Evolutionary conservation across 2,888 invertebrate species (phyloP).

Genomic region (Drosophila prolongata): DNA sequence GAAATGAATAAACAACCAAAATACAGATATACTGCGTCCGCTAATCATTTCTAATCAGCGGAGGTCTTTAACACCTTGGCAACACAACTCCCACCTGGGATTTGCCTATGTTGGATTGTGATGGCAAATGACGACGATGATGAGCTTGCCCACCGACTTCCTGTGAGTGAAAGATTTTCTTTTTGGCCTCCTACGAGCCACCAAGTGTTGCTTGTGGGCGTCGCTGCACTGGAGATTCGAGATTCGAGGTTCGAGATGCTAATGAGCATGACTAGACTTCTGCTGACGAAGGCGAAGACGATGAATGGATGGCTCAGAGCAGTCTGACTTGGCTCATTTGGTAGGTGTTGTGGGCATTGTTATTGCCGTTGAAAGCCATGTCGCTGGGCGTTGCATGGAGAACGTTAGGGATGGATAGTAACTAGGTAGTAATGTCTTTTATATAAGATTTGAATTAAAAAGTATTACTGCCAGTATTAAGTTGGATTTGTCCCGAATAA

Average conservation of each 20-base stretch:
- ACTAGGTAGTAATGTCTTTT: too few species aligned
- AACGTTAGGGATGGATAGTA: constrained; percentile 6
- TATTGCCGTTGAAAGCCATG: constrained; percentile 58
- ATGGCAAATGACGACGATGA: constrained; percentile 10
- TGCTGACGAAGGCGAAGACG: constrained; percentile 36
- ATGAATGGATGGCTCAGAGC: constrained; percentile 16
- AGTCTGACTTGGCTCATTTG: constrained; percentile 44
- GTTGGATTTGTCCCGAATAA: too few species aligned
- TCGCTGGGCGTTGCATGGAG: constrained; percentile 55
- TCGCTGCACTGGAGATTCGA: constrained; percentile 52
- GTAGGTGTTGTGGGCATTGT: constrained; percentile 53
- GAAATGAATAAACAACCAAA: not conserved
- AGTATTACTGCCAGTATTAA: too few species aligned
- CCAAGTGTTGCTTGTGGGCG: constrained; percentile 66
- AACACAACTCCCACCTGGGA: constrained; percentile 39
- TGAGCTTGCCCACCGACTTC: constrained; percentile 67
- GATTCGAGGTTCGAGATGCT: constrained; percentile 55
- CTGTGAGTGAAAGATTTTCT: constrained; percentile 71
- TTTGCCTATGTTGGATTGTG: constrained; percentile 21
- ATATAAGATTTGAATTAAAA: too few species aligned
- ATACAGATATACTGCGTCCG: constrained; percentile 1
- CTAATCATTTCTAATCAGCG: constrained; percentile 28
- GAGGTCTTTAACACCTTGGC: constrained; percentile 27
- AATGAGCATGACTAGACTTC: constrained; percentile 76
- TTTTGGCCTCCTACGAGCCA: constrained; percentile 59